Percentiles rank a stretch among this genome's conserved stretches.
phyloP scores from a whole-genome alignment of 2,113 vertebrate genomes.

The Oxyura jamaicensis region DNA sequence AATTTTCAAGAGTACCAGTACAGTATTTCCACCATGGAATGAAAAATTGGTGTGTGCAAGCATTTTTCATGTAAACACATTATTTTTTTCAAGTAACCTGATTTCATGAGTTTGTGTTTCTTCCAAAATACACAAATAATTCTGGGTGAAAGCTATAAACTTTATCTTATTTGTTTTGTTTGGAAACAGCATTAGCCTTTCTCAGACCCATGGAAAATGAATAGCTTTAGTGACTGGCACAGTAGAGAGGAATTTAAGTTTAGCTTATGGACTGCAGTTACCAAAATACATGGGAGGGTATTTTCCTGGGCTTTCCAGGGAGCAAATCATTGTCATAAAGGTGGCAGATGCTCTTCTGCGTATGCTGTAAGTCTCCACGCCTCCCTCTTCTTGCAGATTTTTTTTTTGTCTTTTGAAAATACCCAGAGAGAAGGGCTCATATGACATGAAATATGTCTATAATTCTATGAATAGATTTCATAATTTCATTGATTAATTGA shows the following conservation, averaged over 20 bases:
- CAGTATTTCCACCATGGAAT: neutral
- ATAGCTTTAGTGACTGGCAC: neutral
- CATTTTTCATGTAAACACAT: neutral
- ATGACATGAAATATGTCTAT: neutral
- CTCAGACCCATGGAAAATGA: neutral
- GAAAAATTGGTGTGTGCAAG: neutral
- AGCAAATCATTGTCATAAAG: neutral
- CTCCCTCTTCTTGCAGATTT: neutral
- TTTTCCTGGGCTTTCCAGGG: neutral
- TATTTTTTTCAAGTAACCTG: neutral
- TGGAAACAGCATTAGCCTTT: neutral
- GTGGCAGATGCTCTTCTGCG: neutral
- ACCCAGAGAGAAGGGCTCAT: neutral
- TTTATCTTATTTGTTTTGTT: neutral
- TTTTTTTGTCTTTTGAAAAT: neutral
- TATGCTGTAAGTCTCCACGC: neutral
- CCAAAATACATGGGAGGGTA: neutral
- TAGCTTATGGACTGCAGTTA: neutral
- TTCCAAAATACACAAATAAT: slow-evolving; percentile 23
- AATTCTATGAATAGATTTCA: neutral
- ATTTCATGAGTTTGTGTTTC: neutral
- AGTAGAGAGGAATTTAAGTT: neutral
- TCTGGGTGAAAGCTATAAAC: slow-evolving; percentile 1
- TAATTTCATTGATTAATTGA: neutral
- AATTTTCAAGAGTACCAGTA: neutral